Evolutionary conservation across 2,797 vertebrate species (phyloP).

Genomic region (Catharus ustulatus): DNA sequence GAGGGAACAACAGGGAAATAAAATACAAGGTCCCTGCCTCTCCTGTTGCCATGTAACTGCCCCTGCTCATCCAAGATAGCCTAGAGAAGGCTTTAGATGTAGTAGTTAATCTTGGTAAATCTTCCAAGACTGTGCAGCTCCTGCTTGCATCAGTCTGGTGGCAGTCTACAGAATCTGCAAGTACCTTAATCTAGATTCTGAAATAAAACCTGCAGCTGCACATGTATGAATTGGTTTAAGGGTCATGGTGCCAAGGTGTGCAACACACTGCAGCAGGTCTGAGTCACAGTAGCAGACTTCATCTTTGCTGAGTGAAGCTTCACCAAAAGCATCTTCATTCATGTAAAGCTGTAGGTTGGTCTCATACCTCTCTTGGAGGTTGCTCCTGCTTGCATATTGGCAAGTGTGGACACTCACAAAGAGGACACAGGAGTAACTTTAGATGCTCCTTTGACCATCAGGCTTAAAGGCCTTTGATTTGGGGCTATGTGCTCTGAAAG

Average conservation of each 20-base stretch:
- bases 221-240: neutral
- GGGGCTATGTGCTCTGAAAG: neutral
- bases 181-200: neutral
- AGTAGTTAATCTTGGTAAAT: neutral
- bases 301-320: neutral
- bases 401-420: neutral
- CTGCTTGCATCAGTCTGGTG: neutral
- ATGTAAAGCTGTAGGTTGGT: neutral
- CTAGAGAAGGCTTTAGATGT: neutral
- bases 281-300: neutral
- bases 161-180: neutral
- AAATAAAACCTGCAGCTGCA: neutral
- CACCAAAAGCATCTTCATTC: neutral
- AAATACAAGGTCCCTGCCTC: neutral
- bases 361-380: neutral
- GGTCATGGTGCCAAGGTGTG: accelerated
- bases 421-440: neutral
- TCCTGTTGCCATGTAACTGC: neutral
- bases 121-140: neutral
- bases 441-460: neutral
- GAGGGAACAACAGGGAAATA: neutral
- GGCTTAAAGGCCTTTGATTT: neutral
- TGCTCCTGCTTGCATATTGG: neutral
- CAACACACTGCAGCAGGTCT: neutral
- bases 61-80: neutral